A percentile compares a stretch with the other conserved stretches of the same genome.
These are phyloP conservation scores for Agriopis leucophaearia DNA, from an alignment of 2,888 invertebrate genomes.

Conservation along the genomic window DNA sequence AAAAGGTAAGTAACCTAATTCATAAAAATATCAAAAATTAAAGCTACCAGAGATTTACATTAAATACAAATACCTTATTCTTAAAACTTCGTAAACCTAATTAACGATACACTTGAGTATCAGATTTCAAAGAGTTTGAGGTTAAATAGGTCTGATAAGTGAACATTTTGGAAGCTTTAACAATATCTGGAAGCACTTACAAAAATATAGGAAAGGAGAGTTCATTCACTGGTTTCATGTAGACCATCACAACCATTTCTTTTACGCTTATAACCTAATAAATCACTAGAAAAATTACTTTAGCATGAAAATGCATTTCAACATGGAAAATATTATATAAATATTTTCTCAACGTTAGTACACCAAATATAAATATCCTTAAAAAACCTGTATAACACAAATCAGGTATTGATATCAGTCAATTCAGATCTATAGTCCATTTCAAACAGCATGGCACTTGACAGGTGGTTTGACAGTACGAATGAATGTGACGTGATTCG, in stretches of 20 bases:
- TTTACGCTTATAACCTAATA: constrained; percentile 48
- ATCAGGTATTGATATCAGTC: constrained; percentile 52
- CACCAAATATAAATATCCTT: constrained; percentile 26
- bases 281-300: constrained; percentile 36
- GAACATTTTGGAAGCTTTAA: constrained; percentile 47
- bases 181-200: constrained; percentile 44
- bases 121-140: constrained; percentile 23
- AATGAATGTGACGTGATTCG: no score
- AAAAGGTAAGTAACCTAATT: constrained; percentile 55
- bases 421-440: constrained; percentile 47
- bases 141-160: constrained; percentile 41
- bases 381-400: constrained; percentile 41
- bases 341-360: constrained; percentile 4
- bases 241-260: constrained; percentile 58
- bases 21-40: constrained; percentile 65
- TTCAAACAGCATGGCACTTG: no score
- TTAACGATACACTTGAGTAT: constrained; percentile 10
- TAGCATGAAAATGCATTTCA: constrained; percentile 40
- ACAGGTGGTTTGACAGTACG: no score
- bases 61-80: constrained; percentile 43
- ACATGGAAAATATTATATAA: constrained; percentile 30
- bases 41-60: constrained; percentile 72
- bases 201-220: constrained; percentile 24
- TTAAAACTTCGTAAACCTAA: constrained; percentile 39
- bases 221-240: constrained; percentile 46